phyloP scores from a whole-genome alignment of 1,140 invertebrate genomes.

The Cydia amplana region DNA sequence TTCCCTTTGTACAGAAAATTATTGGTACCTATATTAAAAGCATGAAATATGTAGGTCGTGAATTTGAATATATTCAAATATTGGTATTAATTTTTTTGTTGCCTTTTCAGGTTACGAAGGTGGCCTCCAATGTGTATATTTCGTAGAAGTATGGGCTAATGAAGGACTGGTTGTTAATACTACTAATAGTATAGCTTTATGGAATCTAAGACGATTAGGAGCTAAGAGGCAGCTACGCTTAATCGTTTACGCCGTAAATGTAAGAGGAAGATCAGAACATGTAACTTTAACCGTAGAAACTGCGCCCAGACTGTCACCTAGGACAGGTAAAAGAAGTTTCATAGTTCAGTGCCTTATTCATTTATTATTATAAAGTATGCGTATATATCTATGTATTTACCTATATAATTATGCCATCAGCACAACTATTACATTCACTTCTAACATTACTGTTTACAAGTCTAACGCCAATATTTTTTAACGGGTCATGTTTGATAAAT shows the following conservation, averaged over 20 bases:
- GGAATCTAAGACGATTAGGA: slow-evolving; percentile 79
- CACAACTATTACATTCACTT: no score
- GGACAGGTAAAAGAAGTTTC: slow-evolving; percentile 52
- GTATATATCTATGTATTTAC: no score
- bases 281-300: slow-evolving; percentile 79
- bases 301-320: slow-evolving; percentile 56
- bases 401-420: background rate
- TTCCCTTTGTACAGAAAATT: no score
- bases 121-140: slow-evolving; percentile 90
- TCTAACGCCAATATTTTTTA: background rate
- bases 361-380: no score
- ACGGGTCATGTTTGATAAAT: slow-evolving; percentile 4
- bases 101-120: slow-evolving; percentile 89
- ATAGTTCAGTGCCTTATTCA: no score
- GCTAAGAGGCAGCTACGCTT: slow-evolving; percentile 76
- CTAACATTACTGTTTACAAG: background rate
- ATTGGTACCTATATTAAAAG: no score
- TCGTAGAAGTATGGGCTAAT: slow-evolving; percentile 85
- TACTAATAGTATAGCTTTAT: slow-evolving; percentile 72
- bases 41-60: background rate
- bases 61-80: background rate
- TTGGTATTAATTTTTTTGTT: background rate
- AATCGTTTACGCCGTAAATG: slow-evolving; percentile 82
- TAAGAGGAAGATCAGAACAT: slow-evolving; percentile 82
- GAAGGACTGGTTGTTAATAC: slow-evolving; percentile 76